Base-by-base conservation (phyloP, 2,888 invertebrate species). In the Drosophila ustulata region DNA sequence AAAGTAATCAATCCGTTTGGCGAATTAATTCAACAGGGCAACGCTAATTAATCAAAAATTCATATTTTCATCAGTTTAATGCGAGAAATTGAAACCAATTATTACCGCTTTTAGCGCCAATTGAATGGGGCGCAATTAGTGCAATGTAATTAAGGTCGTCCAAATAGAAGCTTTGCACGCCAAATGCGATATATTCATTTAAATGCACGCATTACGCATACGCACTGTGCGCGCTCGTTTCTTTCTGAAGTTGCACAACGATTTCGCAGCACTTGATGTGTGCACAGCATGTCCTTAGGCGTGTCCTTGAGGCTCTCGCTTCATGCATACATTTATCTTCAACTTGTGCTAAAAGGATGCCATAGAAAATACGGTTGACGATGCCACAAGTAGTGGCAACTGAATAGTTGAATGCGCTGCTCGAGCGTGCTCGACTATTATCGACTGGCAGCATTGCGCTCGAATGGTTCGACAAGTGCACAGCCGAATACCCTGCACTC, bases 231-330 rank as follows among this genome's bases (percentile, higher is more conserved):
- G n/a, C 9, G 3, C 18, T n/a, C n/a, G n/a, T 23, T 53, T 41
- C 30, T 18, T 9, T 25, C 8, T 34, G 28, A 55, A 61, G 52
- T 52, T 66, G 25, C 55, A 65, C 34, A 74, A 45, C 51, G 57
- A 79, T 65, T 70, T 70, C 65, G 76, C 62, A 77, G 55, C 53
- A 62, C 55, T 64, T 56, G 39, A 53, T 37, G 57, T 43, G 39
- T 63, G 63, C 51, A 55, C 34, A 34, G 28, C 28, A 49, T 25
- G 51, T 61, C 66, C 63, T 56, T 49, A 55, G 63, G 66, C 67
- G 41, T 77, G 78, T 78, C 75, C 89, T 89, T 78, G 75, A 57
- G 66, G 67, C 52, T 55, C 63, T 62, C 57, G 56, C 63, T 61
- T 59, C 34, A 43, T 61, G 50, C 32, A 57, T 45, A 41, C 43